A percentile compares a stretch with the other conserved stretches of the same genome.
These are phyloP conservation scores for Lamprotornis superbus DNA, from an alignment of 2,113 vertebrate genomes.

Conservation along the genomic window DNA sequence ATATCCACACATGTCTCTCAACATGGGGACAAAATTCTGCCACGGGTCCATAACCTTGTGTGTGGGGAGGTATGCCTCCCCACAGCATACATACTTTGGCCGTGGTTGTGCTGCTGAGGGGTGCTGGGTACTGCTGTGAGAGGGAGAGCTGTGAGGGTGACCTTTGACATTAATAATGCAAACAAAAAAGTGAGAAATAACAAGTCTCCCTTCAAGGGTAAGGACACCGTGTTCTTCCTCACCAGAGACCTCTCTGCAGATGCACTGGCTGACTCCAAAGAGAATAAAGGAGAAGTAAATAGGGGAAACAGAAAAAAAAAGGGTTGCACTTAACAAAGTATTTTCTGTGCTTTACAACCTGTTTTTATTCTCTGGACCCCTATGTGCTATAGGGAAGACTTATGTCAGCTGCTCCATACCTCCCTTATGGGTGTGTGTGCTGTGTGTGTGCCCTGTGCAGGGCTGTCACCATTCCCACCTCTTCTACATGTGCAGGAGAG, in stretches of 20 bases:
- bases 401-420: neutral
- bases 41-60: fast-evolving
- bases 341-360: neutral
- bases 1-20: fast-evolving
- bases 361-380: neutral
- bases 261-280: neutral
- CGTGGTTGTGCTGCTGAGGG: neutral
- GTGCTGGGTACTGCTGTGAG: neutral
- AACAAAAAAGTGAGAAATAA: conserved; percentile 26
- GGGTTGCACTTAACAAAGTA: neutral
- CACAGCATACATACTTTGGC: fast-evolving
- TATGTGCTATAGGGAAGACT: neutral
- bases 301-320: conserved; percentile 35
- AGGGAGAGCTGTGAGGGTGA: neutral
- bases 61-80: no score
- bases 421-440: neutral
- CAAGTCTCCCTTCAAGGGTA: neutral
- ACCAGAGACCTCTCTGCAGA: conserved; percentile 8
- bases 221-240: conserved; percentile 10
- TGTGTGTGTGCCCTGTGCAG: neutral
- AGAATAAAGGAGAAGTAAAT: conserved; percentile 56
- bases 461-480: neutral
- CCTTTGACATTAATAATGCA: neutral
- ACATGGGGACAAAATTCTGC: neutral
- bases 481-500: fast-evolving